These are phyloP conservation scores for Hydropsyche betteni DNA, from an alignment of 2,888 invertebrate species.

Conservation along the genomic window DNA sequence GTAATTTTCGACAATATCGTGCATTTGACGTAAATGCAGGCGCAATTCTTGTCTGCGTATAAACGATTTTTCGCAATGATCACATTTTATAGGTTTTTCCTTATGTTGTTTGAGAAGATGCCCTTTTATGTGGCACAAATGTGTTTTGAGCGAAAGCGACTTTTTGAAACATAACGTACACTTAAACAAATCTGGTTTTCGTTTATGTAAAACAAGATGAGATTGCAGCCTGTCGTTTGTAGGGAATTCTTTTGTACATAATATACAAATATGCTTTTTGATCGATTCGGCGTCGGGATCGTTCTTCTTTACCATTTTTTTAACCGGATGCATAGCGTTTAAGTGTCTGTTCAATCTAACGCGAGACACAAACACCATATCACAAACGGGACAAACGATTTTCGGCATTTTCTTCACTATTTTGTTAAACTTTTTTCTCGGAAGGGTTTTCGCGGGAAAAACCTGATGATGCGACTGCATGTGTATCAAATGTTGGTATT, in stretches of 20 bases:
- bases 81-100: conserved; percentile 61
- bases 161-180: conserved; percentile 65
- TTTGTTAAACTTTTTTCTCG: conserved; percentile 57
- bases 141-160: conserved; percentile 60
- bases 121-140: conserved; percentile 61
- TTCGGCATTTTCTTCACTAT: conserved; percentile 60
- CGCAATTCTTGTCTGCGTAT: conserved; percentile 62
- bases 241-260: conserved; percentile 63
- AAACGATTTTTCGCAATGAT: conserved; percentile 61
- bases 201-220: conserved; percentile 61
- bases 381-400: conserved; percentile 60
- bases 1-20: conserved; percentile 62
- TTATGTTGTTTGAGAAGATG: conserved; percentile 61
- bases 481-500: conserved; percentile 62
- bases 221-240: conserved; percentile 59
- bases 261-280: conserved; percentile 60
- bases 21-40: conserved; percentile 61
- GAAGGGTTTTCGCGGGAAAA: conserved; percentile 54
- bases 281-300: conserved; percentile 60
- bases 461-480: conserved; percentile 64
- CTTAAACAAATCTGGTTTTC: conserved; percentile 62
- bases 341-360: conserved; percentile 63
- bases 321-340: conserved; percentile 62
- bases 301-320: conserved; percentile 63
- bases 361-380: conserved; percentile 60